Conservation (phyloP, 2,113 vertebrate species). For the Pluvialis apricaria region DNA sequence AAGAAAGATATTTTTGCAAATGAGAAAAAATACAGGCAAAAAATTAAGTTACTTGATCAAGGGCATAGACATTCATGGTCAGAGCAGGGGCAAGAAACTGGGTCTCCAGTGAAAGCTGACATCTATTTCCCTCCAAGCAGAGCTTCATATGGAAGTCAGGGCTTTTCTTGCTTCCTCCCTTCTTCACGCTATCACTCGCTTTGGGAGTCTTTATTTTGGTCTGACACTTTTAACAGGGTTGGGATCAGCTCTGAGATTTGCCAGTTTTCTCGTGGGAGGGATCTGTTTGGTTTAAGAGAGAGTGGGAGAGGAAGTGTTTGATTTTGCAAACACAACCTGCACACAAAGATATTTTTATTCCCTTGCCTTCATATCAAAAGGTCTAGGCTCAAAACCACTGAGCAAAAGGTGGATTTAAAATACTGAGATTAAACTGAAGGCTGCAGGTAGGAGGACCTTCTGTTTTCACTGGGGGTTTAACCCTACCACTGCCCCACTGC, state of each 20-base stretch:
- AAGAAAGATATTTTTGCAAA: background rate
- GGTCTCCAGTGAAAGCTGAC: background rate
- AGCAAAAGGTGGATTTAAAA: background rate
- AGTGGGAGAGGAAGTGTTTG: slow-evolving; percentile 24
- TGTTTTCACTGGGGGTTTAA: background rate
- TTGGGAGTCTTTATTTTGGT: slow-evolving; percentile 19
- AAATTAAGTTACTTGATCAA: background rate
- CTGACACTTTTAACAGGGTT: slow-evolving; percentile 13
- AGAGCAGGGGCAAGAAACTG: background rate
- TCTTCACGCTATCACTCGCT: background rate
- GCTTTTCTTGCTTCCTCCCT: background rate
- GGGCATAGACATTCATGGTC: background rate
- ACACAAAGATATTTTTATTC: slow-evolving; percentile 13
- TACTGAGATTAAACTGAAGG: background rate
- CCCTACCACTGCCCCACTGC: background rate
- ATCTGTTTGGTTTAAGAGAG: slow-evolving; percentile 23
- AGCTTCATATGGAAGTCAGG: background rate
- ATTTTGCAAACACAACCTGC: slow-evolving; percentile 21
- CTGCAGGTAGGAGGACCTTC: background rate
- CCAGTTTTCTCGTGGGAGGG: slow-evolving; percentile 8
- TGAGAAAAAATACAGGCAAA: background rate
- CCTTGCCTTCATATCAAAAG: background rate
- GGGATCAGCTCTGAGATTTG: background rate
- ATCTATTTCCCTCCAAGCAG: background rate
- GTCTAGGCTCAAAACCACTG: background rate